A percentile compares a stretch with the other conserved stretches of the same genome.
Conservation (phyloP, 2,797 vertebrate species). For the Nannoperca australis region DNA sequence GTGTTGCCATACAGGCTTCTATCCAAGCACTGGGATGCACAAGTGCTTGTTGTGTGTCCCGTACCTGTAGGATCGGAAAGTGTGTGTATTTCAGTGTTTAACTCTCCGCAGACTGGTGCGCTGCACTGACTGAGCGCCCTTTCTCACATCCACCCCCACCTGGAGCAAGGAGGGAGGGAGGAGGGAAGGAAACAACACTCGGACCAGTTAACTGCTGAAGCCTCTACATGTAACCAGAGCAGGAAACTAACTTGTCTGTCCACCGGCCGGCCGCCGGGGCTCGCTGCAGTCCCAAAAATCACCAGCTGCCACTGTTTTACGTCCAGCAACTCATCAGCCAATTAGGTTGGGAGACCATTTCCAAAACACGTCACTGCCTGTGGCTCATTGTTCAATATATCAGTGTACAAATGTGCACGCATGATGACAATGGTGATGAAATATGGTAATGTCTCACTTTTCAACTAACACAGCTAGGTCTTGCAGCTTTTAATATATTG, state of each 20-base stretch:
- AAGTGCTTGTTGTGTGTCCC: slow-evolving; percentile 72
- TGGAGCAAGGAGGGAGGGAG: slow-evolving; percentile 81
- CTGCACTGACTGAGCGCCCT: slow-evolving; percentile 94
- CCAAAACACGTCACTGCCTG: neutral
- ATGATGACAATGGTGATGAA: neutral
- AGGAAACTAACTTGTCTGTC: slow-evolving; percentile 56
- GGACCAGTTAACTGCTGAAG: slow-evolving; percentile 68
- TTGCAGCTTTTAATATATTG: neutral
- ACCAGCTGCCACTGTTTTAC: neutral
- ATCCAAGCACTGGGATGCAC: slow-evolving; percentile 76
- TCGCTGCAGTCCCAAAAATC: slow-evolving; percentile 14
- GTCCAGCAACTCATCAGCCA: slow-evolving; percentile 5
- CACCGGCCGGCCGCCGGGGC: slow-evolving; percentile 19
- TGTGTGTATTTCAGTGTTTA: slow-evolving; percentile 91
- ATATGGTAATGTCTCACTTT: slow-evolving; percentile 4
- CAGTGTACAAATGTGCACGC: neutral
- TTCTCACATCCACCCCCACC: slow-evolving; percentile 92
- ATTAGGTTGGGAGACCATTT: neutral
- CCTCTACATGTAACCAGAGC: slow-evolving; percentile 49
- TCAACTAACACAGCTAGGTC: neutral
- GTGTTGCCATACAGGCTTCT: slow-evolving; percentile 40
- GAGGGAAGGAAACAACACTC: slow-evolving; percentile 77
- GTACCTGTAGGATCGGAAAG: slow-evolving; percentile 83
- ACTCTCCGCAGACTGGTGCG: slow-evolving; percentile 93
- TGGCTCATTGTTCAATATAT: neutral